Evolutionary conservation across 2,888 invertebrate genomes (phyloP), one percentile per base, ranked within the genome.

Genomic region (Hirtodrosophila histrioides): DNA sequence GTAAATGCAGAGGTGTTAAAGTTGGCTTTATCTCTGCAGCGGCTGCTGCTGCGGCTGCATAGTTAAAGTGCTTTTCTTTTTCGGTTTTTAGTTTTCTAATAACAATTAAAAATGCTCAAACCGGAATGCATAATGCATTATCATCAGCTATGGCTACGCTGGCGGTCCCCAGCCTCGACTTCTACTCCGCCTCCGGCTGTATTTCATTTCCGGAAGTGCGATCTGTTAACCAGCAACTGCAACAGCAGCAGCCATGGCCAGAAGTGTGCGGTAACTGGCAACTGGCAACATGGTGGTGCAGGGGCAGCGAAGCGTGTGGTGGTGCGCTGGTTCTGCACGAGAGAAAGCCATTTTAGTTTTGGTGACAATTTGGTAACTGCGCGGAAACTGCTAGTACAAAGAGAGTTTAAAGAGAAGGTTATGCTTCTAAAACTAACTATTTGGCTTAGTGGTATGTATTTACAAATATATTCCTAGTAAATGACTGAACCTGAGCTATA

Each of bases 61-160:
- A 45, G 61, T 62, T 62, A 68, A 73, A 73, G 69, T 74, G 72
- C 48, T 63, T 72, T 72, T 72, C 63, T 57, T 50, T 40, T 54
- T 44, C 7, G 31, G 37, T 45, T 55, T 39, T 17, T 39, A 24
- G 29, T 69, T 65, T 62, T 67, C 48, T 66, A 73, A 71, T 75
- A 80, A 72, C 70, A 83, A 80, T 84, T 84, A 80, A 81, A 74
- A 77, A 46, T 57, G 71, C 45, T 43, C 62, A 29, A 48, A 40
- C 44, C 70, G 37, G 48, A 80, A 72, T 82, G 78, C 69, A 84
- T 83, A 69, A 86, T 84, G 81, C 84, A 83, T 86, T 75, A 86
- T 80, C 86, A 86, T 83, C 72, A 68, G 63, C 46, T 31, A 43
- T 53, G 48, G 41, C 83, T 49, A 83, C 75, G 65, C 64, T 61